phyloP scores from a whole-genome alignment of 2,797 vertebrate genomes.

The Crenuchus spilurus region DNA sequence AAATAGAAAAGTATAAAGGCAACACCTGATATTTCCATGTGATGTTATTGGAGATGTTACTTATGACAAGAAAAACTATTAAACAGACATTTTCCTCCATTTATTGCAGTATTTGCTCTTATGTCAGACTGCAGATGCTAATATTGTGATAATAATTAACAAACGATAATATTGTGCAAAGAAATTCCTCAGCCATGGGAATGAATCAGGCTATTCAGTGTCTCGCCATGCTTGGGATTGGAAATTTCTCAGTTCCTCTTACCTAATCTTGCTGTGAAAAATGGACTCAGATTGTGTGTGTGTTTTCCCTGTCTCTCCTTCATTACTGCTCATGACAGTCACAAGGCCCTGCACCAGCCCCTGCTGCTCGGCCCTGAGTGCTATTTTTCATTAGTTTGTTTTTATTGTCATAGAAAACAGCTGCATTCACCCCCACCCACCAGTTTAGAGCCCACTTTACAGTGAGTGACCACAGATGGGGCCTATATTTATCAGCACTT shows the following conservation, averaged over 20 bases:
- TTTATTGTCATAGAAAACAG: slow-evolving; percentile 58
- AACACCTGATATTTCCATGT: too few species aligned
- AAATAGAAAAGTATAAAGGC: too few species aligned
- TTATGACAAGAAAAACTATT: too few species aligned
- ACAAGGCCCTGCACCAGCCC: slow-evolving; percentile 66
- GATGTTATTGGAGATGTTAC: too few species aligned
- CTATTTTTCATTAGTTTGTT: slow-evolving; percentile 63
- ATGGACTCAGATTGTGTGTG: slow-evolving; percentile 10
- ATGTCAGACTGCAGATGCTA: not conserved
- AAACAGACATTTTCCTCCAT: too few species aligned
- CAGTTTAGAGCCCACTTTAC: not conserved
- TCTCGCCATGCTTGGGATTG: not conserved
- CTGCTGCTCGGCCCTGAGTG: slow-evolving; percentile 45
- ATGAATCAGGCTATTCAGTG: slow-evolving; percentile 7
- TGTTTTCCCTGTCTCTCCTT: slow-evolving; percentile 35
- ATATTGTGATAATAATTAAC: not conserved
- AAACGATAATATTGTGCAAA: not conserved
- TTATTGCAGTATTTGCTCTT: not conserved
- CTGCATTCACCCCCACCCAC: slow-evolving; percentile 50
- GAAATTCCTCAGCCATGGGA: not conserved
- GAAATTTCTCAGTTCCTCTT: slow-evolving; percentile 10
- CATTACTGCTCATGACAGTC: slow-evolving; percentile 71
- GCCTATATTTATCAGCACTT: not conserved
- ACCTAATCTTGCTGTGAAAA: slow-evolving; percentile 1
- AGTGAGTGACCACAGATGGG: not conserved